phyloP scores from a whole-genome alignment of 1,140 invertebrate species.

The Eubasilissa regina region DNA sequence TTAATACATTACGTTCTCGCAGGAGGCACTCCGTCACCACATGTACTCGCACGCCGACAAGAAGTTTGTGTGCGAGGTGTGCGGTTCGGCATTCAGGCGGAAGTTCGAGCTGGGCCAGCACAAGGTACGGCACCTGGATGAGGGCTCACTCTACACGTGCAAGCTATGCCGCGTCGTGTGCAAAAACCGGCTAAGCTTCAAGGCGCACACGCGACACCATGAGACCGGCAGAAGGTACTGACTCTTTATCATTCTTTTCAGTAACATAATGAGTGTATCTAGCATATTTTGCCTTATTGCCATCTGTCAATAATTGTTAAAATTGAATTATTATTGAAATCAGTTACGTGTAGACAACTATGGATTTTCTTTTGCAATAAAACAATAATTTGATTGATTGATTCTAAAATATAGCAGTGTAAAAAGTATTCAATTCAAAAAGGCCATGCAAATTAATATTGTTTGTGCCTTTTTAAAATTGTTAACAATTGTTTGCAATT shows the following conservation, averaged over 20 bases:
- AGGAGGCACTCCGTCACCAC: constrained; percentile 61
- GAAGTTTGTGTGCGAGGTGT: constrained; percentile 71
- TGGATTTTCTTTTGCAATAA: no score
- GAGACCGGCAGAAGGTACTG: constrained; percentile 50
- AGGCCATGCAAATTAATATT: no score
- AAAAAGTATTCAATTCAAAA: no score
- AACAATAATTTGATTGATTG: no score
- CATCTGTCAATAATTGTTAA: no score
- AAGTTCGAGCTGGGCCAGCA: constrained; percentile 67
- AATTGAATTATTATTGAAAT: no score
- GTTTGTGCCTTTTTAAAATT: no score
- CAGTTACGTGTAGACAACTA: no score
- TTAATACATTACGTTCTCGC: not conserved
- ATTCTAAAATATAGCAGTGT: no score
- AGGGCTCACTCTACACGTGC: constrained; percentile 51
- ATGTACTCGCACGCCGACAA: constrained; percentile 68
- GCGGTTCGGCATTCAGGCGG: constrained; percentile 70
- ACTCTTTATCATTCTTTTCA: not conserved
- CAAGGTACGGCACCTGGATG: constrained; percentile 55
- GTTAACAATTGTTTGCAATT: no score
- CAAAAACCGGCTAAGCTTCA: constrained; percentile 55
- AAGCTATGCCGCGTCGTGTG: constrained; percentile 53
- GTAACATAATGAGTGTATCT: no score
- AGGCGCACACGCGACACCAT: constrained; percentile 56
- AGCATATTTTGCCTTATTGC: no score